phyloP scores from a whole-genome alignment of 2,888 invertebrate species.

The Acanthococcus lagerstroemiae region DNA sequence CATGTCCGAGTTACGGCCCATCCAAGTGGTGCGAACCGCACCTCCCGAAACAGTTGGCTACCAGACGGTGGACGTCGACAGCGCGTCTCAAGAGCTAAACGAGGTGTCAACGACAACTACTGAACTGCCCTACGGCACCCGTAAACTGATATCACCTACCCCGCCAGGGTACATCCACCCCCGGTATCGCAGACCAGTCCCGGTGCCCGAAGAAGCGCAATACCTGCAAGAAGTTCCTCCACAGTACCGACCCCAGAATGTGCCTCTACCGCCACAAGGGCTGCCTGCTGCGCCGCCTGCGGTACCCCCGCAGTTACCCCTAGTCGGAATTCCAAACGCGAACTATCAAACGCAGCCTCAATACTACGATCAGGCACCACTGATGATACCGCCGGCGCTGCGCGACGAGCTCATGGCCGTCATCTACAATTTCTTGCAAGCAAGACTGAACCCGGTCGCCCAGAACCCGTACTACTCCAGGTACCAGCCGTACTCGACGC shows the following conservation, averaged over 20 bases:
- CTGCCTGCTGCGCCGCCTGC: background rate
- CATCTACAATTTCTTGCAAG: slow-evolving; percentile 37
- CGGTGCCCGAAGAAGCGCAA: slow-evolving; percentile 21
- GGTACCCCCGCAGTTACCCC: slow-evolving; percentile 9
- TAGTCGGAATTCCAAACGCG: slow-evolving; percentile 23
- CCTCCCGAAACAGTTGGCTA: slow-evolving; percentile 3
- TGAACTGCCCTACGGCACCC: slow-evolving; percentile 31
- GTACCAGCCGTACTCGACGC: slow-evolving; percentile 17
- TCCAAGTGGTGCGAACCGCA: slow-evolving; percentile 17
- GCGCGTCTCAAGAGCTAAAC: slow-evolving; percentile 16
- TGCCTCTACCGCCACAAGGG: background rate
- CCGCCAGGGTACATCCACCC: slow-evolving; percentile 16
- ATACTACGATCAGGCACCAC: slow-evolving; percentile 11
- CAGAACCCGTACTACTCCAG: background rate
- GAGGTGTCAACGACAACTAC: slow-evolving; percentile 22
- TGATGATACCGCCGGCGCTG: slow-evolving; percentile 27
- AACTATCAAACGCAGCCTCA: slow-evolving; percentile 13
- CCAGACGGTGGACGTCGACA: slow-evolving; percentile 20
- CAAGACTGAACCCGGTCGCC: background rate
- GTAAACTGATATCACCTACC: slow-evolving; percentile 12
- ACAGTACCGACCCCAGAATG: slow-evolving; percentile 11
- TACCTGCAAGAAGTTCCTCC: slow-evolving; percentile 27
- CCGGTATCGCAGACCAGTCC: slow-evolving; percentile 28
- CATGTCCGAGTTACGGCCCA: slow-evolving; percentile 33
- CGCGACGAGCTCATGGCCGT: slow-evolving; percentile 38